Evolutionary conservation across 2,888 invertebrate genomes (phyloP), one percentile per base, ranked within the genome.

Genomic region (Lithophane semibrunnea): DNA sequence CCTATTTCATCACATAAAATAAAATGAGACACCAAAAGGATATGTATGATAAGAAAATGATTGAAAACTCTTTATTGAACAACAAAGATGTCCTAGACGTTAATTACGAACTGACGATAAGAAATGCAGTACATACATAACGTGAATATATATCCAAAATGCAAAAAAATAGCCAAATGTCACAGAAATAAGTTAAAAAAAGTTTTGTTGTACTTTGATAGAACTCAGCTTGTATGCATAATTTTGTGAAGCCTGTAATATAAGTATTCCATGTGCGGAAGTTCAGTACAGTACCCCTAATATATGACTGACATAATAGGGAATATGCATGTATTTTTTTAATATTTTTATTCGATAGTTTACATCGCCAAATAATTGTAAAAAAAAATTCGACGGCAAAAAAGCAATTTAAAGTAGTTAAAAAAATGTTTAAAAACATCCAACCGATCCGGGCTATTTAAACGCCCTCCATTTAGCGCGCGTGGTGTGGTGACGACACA

Each of bases 21-120:
- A 70, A 29, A 70, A 47, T 2, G 4, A 73, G 12, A n/a, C 56
- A 58, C 24, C 13, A 73, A 72, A 65, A 77, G 21, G 10, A 47
- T 37, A 12, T 16, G 4, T 7, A 42, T 21, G 10, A 29, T 49
- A 13, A 2, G 16, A 69, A 54, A 67, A 47, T 66, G 8, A 29
- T 21, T 5, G 12, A 44, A 44, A 54, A 71, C 18, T 73, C 8
- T 21, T 3, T 9, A 67, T 29, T 2, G 13, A 65, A 37, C 4
- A 21, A n/a, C 42, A 44, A 42, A 42, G 3, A 29, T 29, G 29
- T 29, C 29, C 29, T 29, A 29, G 29, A 52, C 18, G 4, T 9
- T 42, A 54, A 21, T 69, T 9, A 70, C 21, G 42, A 52, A 63
- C 16, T 75, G 16, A 21, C 5, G 44, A 10, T 21, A 63, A 37